Evolutionary conservation across 1,140 invertebrate genomes (phyloP).

Genomic region (Zaprionus gabonicus): DNA sequence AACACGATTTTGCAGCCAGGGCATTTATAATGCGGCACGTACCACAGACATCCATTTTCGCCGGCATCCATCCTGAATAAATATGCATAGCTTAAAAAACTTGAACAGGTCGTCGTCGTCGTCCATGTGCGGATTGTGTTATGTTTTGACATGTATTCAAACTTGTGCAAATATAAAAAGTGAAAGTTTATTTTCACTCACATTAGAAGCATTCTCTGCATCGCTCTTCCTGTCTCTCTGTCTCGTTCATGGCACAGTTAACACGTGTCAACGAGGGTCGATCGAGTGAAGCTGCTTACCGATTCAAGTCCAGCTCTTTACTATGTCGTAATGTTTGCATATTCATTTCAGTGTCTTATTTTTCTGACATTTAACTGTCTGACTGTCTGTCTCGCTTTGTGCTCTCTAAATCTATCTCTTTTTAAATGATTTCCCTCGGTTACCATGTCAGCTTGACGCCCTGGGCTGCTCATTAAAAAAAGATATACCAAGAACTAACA

Average conservation of each 20-base stretch:
- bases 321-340: not conserved
- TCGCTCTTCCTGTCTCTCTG: not conserved
- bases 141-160: constrained; percentile 18
- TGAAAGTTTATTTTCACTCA: constrained; percentile 28
- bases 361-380: not conserved
- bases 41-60: constrained; percentile 19
- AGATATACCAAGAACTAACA: not conserved
- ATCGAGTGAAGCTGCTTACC: constrained; percentile 6
- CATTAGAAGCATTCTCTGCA: not conserved
- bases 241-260: not conserved
- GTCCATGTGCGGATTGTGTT: not conserved
- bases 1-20: not conserved
- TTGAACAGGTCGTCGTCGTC: not conserved
- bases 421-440: not conserved
- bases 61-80: constrained; percentile 17
- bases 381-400: not conserved
- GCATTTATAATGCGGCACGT: constrained; percentile 21
- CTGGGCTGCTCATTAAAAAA: constrained; percentile 2
- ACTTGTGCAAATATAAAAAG: constrained; percentile 29
- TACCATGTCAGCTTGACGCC: not conserved
- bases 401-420: not conserved
- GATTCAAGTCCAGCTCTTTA: not conserved
- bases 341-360: not conserved
- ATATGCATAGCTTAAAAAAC: constrained; percentile 29
- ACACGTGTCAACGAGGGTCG: constrained; percentile 8